Evolutionary conservation across 2,113 vertebrate species (phyloP).

Genomic region (Pangasianodon hypophthalmus): DNA sequence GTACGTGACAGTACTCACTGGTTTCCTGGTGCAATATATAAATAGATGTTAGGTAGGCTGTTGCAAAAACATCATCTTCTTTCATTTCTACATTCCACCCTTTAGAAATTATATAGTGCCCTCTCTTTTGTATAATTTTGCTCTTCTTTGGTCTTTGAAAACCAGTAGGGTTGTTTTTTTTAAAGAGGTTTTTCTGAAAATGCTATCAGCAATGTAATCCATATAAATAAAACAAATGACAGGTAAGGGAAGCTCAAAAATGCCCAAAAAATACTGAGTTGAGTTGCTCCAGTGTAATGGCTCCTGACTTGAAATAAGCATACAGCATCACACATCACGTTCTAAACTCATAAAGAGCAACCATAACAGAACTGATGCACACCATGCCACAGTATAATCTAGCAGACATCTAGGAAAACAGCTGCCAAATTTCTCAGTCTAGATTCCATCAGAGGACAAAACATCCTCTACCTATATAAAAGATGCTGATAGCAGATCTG

Average conservation of each 20-base stretch:
- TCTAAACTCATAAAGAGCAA: neutral
- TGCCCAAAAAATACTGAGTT: neutral
- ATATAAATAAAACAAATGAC: neutral
- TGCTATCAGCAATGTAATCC: constrained; percentile 8
- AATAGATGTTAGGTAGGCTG: neutral
- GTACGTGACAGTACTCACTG: neutral
- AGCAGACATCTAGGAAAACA: neutral
- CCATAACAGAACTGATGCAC: neutral
- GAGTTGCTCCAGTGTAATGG: neutral
- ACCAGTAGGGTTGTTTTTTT: neutral
- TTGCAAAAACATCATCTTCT: neutral
- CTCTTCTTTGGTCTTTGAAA: neutral
- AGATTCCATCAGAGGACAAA: neutral
- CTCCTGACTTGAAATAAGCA: neutral
- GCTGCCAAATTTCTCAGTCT: neutral
- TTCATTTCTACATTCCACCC: neutral
- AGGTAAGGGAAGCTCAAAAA: neutral
- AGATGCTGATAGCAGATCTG: neutral
- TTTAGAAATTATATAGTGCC: neutral
- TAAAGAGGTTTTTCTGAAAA: neutral
- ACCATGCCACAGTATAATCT: neutral
- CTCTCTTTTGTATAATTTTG: neutral
- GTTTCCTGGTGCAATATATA: neutral
- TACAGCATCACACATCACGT: neutral
- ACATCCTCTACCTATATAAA: neutral